phyloP scores from a whole-genome alignment of 2,797 vertebrate species.

The Oreochromis grahami region DNA sequence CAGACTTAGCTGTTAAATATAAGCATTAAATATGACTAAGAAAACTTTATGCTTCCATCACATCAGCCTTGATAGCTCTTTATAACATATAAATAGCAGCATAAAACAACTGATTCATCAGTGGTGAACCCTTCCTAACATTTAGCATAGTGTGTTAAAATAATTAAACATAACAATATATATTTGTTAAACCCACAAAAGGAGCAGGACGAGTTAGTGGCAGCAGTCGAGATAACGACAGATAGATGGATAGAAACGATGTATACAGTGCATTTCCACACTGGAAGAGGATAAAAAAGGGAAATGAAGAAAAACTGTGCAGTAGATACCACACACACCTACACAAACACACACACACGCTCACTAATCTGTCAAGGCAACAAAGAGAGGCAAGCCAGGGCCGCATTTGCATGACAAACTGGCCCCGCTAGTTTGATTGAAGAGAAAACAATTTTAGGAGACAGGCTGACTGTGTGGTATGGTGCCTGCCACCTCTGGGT shows the following conservation, averaged over 20 bases:
- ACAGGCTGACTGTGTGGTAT: slow-evolving; percentile 64
- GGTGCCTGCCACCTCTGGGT: slow-evolving; percentile 59
- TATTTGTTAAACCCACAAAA: not conserved
- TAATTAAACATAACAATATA: not conserved
- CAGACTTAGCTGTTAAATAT: not conserved
- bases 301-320: slow-evolving; percentile 30
- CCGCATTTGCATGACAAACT: slow-evolving; percentile 72
- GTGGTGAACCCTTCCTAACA: not conserved
- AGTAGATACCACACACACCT: slow-evolving; percentile 21
- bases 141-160: not conserved
- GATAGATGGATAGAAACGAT: not conserved
- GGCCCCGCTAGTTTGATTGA: slow-evolving; percentile 61
- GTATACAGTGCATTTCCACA: not conserved
- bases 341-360: slow-evolving; percentile 18
- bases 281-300: not conserved
- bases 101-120: not conserved
- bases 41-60: not conserved
- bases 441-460: slow-evolving; percentile 69
- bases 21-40: not conserved
- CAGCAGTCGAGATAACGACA: not conserved
- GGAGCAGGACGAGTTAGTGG: not conserved
- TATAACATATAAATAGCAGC: not conserved
- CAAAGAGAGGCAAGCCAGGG: slow-evolving; percentile 64
- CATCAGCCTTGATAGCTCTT: not conserved
- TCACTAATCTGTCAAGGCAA: slow-evolving; percentile 64